Percentiles rank a stretch among this genome's conserved stretches.
Conservation (phyloP, 2,113 vertebrate species). For the Sceloporus undulatus region DNA sequence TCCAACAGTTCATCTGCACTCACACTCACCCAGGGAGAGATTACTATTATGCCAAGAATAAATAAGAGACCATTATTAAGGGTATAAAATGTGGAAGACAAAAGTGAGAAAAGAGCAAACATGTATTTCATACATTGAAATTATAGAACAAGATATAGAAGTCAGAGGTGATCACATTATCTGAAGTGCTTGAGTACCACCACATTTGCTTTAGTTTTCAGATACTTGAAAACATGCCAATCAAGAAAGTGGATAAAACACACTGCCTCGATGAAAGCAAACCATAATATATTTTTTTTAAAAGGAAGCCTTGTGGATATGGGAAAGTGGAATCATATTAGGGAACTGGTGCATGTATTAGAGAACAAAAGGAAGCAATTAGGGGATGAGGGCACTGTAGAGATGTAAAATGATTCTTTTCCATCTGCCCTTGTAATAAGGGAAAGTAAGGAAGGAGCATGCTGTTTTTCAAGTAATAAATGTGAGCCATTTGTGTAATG, state of each 20-base stretch:
- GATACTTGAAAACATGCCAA: not conserved
- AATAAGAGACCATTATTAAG: not conserved
- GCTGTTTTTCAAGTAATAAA: slow-evolving; percentile 24
- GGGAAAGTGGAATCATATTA: not conserved
- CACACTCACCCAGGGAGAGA: slow-evolving; percentile 15
- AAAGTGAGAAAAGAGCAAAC: slow-evolving; percentile 10
- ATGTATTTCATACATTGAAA: not conserved
- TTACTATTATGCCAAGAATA: slow-evolving; percentile 12
- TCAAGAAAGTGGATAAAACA: not conserved
- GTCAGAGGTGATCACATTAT: slow-evolving; percentile 1
- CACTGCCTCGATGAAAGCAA: not conserved
- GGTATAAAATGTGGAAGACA: slow-evolving; percentile 11
- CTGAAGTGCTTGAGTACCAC: not conserved
- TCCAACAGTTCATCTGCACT: not conserved
- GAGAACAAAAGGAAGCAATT: slow-evolving; percentile 12
- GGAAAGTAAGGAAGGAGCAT: not conserved
- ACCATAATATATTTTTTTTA: not conserved
- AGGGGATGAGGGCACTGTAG: not conserved
- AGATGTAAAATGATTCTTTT: slow-evolving; percentile 24
- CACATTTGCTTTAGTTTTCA: slow-evolving; percentile 5
- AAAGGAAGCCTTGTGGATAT: slow-evolving; percentile 12
- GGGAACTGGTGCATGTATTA: not conserved
- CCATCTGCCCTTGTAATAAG: not conserved
- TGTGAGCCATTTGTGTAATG: not conserved
- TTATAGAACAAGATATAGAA: slow-evolving; percentile 1